These are phyloP conservation scores for Crenuchus spilurus DNA, from an alignment of 2,797 vertebrate genomes.

Conservation along the genomic window DNA sequence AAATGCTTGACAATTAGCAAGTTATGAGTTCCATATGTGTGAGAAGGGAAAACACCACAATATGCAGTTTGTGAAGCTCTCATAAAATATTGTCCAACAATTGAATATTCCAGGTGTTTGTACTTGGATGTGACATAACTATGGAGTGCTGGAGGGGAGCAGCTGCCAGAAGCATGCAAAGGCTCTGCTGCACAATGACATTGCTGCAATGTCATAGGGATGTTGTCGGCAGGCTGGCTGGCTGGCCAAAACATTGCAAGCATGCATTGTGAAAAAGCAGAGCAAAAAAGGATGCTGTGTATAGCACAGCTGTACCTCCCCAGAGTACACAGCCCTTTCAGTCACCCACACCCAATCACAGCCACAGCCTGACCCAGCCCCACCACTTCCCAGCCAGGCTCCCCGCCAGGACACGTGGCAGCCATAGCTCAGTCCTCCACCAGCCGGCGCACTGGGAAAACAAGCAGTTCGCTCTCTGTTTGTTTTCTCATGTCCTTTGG, in stretches of 20 bases:
- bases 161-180: neutral
- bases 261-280: conserved; percentile 23
- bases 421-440: conserved; percentile 8
- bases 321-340: conserved; percentile 40
- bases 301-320: conserved; percentile 29
- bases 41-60: too few relatives aligned
- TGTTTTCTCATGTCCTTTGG: conserved; percentile 54
- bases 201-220: conserved; percentile 49
- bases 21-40: too few relatives aligned
- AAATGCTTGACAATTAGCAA: too few relatives aligned
- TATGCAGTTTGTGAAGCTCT: too few relatives aligned
- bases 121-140: neutral
- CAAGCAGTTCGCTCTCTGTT: conserved; percentile 52
- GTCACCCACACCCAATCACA: conserved; percentile 48
- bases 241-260: neutral
- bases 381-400: conserved; percentile 42
- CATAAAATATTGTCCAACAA: neutral
- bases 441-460: conserved; percentile 51
- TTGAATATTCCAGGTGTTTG: neutral
- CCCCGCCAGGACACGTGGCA: conserved; percentile 53
- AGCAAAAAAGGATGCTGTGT: conserved; percentile 25
- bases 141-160: neutral
- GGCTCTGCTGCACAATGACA: conserved; percentile 13
- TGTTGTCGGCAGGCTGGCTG: neutral
- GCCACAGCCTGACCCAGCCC: conserved; percentile 20